Conservation (phyloP, 2,113 vertebrate species). For the Sciurus niger region DNA sequence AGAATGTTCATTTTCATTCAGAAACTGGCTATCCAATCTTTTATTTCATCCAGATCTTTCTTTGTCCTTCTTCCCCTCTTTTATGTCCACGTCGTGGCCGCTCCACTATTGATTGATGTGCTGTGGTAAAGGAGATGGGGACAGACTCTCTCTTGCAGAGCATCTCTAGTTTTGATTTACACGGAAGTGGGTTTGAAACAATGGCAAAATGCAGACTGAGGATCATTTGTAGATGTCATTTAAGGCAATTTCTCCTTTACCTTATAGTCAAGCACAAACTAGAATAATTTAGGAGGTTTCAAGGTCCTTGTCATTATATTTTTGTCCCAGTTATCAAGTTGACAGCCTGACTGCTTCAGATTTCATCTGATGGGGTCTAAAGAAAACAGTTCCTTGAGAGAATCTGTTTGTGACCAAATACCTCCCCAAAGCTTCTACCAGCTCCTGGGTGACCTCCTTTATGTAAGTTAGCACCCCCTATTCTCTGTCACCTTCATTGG, state of each 20-base stretch:
- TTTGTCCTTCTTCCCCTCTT: background rate
- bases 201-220: background rate
- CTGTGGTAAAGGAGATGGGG: background rate
- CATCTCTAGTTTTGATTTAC: background rate
- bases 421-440: background rate
- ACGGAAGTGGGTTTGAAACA: background rate
- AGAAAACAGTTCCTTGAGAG: constrained; percentile 22
- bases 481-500: background rate
- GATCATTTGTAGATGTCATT: background rate
- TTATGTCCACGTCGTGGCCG: background rate
- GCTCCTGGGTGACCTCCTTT: background rate
- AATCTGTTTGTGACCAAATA: constrained; percentile 18
- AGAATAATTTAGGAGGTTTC: background rate
- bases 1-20: background rate
- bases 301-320: constrained; percentile 12
- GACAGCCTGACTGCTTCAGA: constrained; percentile 35
- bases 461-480: background rate
- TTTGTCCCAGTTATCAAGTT: constrained; percentile 9
- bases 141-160: background rate
- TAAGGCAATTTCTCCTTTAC: background rate
- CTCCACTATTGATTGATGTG: background rate
- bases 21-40: background rate
- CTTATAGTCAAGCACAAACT: background rate
- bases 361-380: constrained; percentile 13
- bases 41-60: background rate